A percentile compares a stretch with the other conserved stretches of the same genome.
phyloP scores from a whole-genome alignment of 2,888 invertebrate species.

The Hypomecis punctinalis region DNA sequence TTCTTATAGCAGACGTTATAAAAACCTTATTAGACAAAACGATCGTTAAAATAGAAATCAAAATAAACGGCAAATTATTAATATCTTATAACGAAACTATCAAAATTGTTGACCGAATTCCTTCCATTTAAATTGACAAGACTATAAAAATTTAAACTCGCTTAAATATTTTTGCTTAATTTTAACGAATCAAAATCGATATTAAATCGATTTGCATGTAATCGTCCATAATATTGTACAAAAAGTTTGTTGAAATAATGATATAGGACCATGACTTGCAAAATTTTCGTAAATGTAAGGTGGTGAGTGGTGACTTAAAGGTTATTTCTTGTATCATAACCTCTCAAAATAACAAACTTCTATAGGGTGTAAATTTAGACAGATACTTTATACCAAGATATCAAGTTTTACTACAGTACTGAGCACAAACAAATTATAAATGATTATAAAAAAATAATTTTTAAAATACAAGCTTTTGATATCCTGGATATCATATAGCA shows the following conservation, averaged over 20 bases:
- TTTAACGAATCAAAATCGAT: conserved; percentile 48
- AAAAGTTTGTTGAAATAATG: conserved; percentile 74
- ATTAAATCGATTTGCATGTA: conserved; percentile 67
- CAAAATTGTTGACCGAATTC: too few relatives aligned
- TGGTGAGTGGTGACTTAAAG: too few relatives aligned
- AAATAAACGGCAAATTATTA: background rate
- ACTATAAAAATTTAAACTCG: too few relatives aligned
- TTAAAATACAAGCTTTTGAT: too few relatives aligned
- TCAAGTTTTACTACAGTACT: too few relatives aligned
- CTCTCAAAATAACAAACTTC: too few relatives aligned
- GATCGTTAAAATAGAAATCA: background rate
- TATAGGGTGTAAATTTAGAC: too few relatives aligned
- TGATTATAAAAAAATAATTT: too few relatives aligned
- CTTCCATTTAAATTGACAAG: too few relatives aligned
- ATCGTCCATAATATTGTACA: conserved; percentile 70
- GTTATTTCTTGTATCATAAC: too few relatives aligned
- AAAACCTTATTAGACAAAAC: background rate
- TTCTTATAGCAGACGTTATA: background rate
- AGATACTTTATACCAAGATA: background rate
- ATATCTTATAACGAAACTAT: background rate
- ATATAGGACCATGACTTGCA: conserved; percentile 73
- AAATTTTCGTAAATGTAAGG: conserved; percentile 62
- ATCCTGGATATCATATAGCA: too few relatives aligned
- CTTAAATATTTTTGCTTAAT: conserved; percentile 10
- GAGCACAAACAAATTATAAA: too few relatives aligned